These are phyloP conservation scores for Parapsyche elsis DNA, from an alignment of 1,140 invertebrate genomes.

Conservation along the genomic window DNA sequence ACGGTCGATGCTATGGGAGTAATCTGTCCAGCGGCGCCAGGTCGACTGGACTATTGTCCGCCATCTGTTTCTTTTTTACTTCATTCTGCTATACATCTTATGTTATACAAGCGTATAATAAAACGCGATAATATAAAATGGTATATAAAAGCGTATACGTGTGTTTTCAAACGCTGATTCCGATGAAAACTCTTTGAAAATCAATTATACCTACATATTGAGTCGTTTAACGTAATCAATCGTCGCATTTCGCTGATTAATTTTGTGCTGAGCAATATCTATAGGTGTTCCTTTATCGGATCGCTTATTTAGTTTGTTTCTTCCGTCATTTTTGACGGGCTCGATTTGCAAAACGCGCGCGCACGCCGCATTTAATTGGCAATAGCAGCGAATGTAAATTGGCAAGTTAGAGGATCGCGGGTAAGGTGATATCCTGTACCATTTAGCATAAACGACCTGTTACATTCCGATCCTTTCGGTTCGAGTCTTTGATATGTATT, in stretches of 20 bases:
- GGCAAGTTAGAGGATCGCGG: constrained; percentile 20
- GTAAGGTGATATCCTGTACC: constrained; percentile 23
- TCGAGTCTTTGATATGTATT: neutral
- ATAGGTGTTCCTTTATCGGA: too few relatives aligned
- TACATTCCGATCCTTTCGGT: constrained; percentile 44
- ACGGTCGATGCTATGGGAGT: constrained; percentile 12
- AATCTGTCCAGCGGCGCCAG: constrained; percentile 25
- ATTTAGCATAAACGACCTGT: constrained; percentile 42
- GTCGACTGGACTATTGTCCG: constrained; percentile 33
- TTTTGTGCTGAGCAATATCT: too few relatives aligned
- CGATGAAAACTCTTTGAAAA: too few relatives aligned
- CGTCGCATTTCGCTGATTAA: too few relatives aligned
- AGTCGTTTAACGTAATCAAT: too few relatives aligned
- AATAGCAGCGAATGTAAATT: neutral
- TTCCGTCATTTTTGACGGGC: too few relatives aligned
- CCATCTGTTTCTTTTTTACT: constrained; percentile 37
- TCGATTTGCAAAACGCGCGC: too few relatives aligned
- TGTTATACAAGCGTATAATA: constrained; percentile 21
- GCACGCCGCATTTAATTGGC: too few relatives aligned
- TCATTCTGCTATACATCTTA: constrained; percentile 18
- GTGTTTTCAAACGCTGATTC: too few relatives aligned
- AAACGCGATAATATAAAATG: neutral
- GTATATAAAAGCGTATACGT: too few relatives aligned
- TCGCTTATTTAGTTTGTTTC: too few relatives aligned
- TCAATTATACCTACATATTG: too few relatives aligned